Percentiles rank a stretch among this genome's conserved stretches.
Evolutionary conservation across 2,797 vertebrate species (phyloP).

Genomic region (Sebastes miniatus): DNA sequence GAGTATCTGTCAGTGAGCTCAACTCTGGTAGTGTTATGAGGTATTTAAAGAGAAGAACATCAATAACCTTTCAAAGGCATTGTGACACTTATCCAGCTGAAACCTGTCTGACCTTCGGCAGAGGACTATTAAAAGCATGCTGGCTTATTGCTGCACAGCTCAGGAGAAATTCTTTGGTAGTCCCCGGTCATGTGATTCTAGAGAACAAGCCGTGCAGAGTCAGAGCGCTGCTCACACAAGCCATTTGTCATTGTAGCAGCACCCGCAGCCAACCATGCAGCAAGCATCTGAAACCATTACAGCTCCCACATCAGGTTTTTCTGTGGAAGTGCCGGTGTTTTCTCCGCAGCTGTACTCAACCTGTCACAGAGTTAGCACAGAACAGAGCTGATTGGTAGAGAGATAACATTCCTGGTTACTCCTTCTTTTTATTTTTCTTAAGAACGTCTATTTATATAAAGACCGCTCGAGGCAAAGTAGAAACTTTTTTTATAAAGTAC

Average conservation of each 20-base stretch:
- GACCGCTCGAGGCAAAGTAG: background rate
- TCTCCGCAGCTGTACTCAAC: constrained; percentile 1
- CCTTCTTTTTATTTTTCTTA: background rate
- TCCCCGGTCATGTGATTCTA: constrained; percentile 63
- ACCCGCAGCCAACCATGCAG: background rate
- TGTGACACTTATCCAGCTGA: background rate
- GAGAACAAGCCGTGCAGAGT: constrained; percentile 44
- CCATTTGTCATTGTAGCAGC: background rate
- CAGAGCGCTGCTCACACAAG: constrained; percentile 7
- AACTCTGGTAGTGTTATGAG: background rate
- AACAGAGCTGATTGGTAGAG: background rate
- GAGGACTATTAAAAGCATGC: constrained; percentile 2
- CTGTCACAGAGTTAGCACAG: background rate
- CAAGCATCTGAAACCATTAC: constrained; percentile 32
- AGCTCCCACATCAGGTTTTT: constrained; percentile 19
- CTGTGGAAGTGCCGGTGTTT: constrained; percentile 23
- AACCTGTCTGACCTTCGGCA: background rate
- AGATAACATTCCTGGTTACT: background rate
- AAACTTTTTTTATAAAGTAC: background rate
- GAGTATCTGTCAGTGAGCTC: background rate
- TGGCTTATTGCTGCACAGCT: background rate
- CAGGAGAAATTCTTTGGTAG: constrained; percentile 71
- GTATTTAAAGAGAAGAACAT: background rate
- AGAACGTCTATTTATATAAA: background rate
- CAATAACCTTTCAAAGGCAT: background rate